Conservation (phyloP, 1,140 invertebrate species). For the Sesamia nonagrioides region DNA sequence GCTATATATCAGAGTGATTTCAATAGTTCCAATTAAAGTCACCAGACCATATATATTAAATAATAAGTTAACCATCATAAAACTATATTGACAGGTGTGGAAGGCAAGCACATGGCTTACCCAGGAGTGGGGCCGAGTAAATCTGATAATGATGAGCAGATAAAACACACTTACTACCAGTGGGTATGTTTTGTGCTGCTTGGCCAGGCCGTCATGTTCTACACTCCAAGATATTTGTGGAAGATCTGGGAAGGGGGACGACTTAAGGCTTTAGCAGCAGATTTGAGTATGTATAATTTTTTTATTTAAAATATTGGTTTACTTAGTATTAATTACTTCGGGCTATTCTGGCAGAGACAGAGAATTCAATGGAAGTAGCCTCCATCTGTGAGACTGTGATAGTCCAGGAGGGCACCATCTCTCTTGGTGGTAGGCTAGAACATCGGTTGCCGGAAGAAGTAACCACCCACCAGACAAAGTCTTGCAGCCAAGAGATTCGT, state of each 20-base stretch:
- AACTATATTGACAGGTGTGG: constrained; percentile 56
- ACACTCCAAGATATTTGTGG: constrained; percentile 92
- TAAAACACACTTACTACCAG: constrained; percentile 95
- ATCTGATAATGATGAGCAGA: constrained; percentile 86
- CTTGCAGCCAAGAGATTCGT: too few species aligned
- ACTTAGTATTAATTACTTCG: too few species aligned
- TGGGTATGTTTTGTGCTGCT: constrained; percentile 95
- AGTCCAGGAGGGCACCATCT: too few species aligned
- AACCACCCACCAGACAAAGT: too few species aligned
- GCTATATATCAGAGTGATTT: too few species aligned
- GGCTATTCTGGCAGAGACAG: too few species aligned
- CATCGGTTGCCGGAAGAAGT: too few species aligned
- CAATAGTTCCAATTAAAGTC: too few species aligned
- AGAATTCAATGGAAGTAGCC: too few species aligned
- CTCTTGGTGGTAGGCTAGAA: too few species aligned
- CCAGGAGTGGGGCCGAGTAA: constrained; percentile 74
- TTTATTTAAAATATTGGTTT: background rate
- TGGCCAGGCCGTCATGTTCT: constrained; percentile 93
- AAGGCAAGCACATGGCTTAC: constrained; percentile 75
- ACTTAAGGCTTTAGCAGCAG: constrained; percentile 75
- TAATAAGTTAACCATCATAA: background rate
- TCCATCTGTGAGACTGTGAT: too few species aligned
- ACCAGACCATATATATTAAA: background rate
- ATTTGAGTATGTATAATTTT: constrained; percentile 65
- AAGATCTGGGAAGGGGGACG: constrained; percentile 92